Conservation (phyloP, 2,888 invertebrate genomes). For the Eristalis intricaria region DNA sequence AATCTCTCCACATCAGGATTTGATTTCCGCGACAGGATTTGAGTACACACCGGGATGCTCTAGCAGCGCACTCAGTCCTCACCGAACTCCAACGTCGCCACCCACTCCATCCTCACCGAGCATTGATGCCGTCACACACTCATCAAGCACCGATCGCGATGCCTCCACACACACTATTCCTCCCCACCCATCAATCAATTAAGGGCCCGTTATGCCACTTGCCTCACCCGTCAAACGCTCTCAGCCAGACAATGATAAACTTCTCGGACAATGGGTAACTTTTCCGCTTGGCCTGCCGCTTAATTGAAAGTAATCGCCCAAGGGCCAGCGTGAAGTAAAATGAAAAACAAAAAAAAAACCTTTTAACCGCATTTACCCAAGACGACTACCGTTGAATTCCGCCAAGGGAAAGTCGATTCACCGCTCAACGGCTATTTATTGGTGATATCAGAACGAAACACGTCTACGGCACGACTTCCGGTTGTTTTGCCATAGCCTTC, state of each 20-base stretch:
- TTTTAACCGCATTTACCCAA: background rate
- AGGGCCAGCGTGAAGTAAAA: background rate
- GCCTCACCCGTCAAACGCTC: background rate
- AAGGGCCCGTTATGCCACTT: background rate
- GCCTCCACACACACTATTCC: too few species aligned
- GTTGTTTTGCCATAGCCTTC: background rate
- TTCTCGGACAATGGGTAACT: background rate
- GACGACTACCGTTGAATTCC: background rate
- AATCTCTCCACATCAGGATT: too few species aligned
- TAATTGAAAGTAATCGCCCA: background rate
- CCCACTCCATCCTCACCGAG: too few species aligned
- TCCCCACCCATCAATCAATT: background rate
- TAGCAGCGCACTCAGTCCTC: too few species aligned
- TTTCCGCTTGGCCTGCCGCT: background rate
- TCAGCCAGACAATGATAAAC: background rate
- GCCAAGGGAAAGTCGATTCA: background rate
- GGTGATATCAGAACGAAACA: background rate
- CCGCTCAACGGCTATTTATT: background rate
- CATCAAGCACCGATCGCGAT: too few species aligned
- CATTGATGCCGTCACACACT: too few species aligned
- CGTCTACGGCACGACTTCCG: background rate
- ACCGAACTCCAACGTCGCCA: too few species aligned
- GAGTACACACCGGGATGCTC: too few species aligned
- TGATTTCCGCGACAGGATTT: too few species aligned
- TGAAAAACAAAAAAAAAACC: background rate